These are phyloP conservation scores for Micronycteris hirsuta DNA, from an alignment of 2,113 vertebrate species.

Conservation along the genomic window DNA sequence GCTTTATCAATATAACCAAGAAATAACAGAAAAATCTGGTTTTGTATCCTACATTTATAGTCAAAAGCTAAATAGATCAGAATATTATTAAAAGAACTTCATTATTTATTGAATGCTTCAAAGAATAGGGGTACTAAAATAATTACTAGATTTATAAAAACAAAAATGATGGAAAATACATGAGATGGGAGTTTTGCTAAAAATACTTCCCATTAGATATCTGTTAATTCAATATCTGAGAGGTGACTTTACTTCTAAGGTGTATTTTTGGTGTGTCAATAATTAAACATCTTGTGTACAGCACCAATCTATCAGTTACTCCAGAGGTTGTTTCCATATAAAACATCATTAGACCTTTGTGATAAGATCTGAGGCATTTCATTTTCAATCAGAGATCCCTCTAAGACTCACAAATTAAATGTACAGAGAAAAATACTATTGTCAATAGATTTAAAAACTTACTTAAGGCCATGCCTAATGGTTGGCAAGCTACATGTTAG, in stretches of 20 bases:
- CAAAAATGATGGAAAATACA: neutral
- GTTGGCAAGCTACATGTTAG: neutral
- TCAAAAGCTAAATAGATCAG: neutral
- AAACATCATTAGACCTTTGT: neutral
- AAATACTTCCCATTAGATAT: neutral
- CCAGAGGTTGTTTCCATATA: neutral
- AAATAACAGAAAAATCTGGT: neutral
- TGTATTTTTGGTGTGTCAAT: neutral
- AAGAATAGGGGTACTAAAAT: neutral
- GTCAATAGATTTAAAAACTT: neutral
- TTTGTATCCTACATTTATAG: neutral
- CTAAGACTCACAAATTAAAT: slow-evolving; percentile 1
- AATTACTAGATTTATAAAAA: neutral
- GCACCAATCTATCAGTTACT: neutral
- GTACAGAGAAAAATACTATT: neutral
- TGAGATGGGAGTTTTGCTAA: neutral
- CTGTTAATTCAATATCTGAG: neutral
- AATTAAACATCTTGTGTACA: neutral
- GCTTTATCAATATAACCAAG: neutral
- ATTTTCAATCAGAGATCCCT: slow-evolving; percentile 9
- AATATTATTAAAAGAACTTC: neutral
- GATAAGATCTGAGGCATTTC: neutral
- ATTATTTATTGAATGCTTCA: neutral
- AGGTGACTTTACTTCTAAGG: neutral
- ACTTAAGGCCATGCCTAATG: neutral